Conservation (phyloP, 2,113 vertebrate species). For the Mus musculus region GRCm39 chr10:49972001-49972500, state of each 20-base stretch:
- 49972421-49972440: not conserved
- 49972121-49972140: not conserved
- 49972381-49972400: not conserved
- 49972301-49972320: not conserved
- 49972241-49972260: not conserved
- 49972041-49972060: not conserved
- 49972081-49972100: not conserved
- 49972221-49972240: not conserved
- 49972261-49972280: not conserved
- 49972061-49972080: not conserved
- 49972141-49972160: not conserved
- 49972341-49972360: not conserved
- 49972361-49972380: not conserved
- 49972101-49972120: not conserved
- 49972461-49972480: not conserved
- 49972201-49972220: not conserved
- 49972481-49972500: slow-evolving; percentile 17
- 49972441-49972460: not conserved
- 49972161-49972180: not conserved
- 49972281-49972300: not conserved
- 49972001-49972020: not conserved
- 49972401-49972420: not conserved
- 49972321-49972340: not conserved
- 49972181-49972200: not conserved
- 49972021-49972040: not conserved